Percentiles rank a stretch among this genome's conserved stretches.
Evolutionary conservation across 1,140 invertebrate genomes (phyloP).

Genomic region (Hypsibius dujardini): DNA sequence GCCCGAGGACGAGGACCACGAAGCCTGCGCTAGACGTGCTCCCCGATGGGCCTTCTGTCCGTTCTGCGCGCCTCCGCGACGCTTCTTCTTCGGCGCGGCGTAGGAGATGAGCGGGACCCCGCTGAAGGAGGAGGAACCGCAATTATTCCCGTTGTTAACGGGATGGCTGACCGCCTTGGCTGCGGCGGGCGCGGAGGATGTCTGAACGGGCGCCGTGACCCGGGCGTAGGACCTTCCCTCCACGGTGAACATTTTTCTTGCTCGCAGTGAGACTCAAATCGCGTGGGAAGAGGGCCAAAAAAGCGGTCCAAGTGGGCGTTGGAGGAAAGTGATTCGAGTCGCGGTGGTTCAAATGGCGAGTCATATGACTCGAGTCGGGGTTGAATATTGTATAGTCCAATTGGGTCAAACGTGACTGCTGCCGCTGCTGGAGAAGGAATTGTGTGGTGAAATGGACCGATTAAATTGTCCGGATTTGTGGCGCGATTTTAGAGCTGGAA

Average conservation of each 20-base stretch:
- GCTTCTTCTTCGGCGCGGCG: too few relatives aligned
- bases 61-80: too few relatives aligned
- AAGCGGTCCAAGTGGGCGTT: not conserved
- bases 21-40: too few relatives aligned
- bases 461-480: too few relatives aligned
- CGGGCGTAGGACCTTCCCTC: not conserved
- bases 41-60: too few relatives aligned
- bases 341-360: not conserved
- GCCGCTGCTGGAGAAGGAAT: not conserved
- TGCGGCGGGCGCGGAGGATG: too few relatives aligned
- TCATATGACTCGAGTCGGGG: not conserved
- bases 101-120: conserved; percentile 8
- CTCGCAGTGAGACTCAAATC: not conserved
- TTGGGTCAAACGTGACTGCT: not conserved
- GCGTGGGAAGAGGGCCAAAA: not conserved
- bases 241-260: not conserved
- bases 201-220: conserved; percentile 7
- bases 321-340: not conserved
- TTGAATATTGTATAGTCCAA: not conserved
- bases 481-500: too few relatives aligned
- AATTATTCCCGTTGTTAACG: not conserved
- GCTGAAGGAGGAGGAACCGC: not conserved
- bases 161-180: not conserved
- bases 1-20: too few relatives aligned
- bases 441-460: not conserved